Evolutionary conservation across 2,113 vertebrate species (phyloP), one percentile per base, ranked within the genome.

Genomic region (Romanogobio albipinnatus): DNA sequence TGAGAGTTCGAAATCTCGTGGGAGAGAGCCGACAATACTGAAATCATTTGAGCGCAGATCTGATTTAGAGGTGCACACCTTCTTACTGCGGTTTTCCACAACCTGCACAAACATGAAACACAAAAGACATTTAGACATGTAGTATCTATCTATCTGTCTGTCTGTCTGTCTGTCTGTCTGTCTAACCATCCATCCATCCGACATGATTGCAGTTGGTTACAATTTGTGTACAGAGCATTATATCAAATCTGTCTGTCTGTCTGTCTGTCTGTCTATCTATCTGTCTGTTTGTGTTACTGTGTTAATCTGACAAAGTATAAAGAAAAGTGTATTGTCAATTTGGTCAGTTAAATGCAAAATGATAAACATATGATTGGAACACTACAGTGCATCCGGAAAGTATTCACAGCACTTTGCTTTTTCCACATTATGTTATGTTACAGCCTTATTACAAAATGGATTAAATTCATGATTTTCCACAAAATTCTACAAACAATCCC

Each of bases 11-110:
- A 99, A 99, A 96, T 99, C 98, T 88, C 97, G 95, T 1, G 98
- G 98, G 90, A 99, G 96, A 29, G 98, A 99, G 84, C 98, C 98
- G 88, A 99, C 98, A 4, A 99, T 99, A 94, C 98, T 99, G 95
- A 99, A 99, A 93, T 99, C 98, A 76, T 98, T 98, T 87, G 97
- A 98, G 91, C 98, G 95, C 92, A 99, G 94, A 91, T 99, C 98
- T 24, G 98, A 99, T 91, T 99, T 99, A 1, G 98, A 99, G 43
- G 97, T 99, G 89, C 98, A 99, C 86, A 99, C 98, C 90, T 99
- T 99, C 94, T 99, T 99, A 91, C 97, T 99, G 90, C 98, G 96
- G 6, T 95, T 99, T 91, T 99, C 98, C 6, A 95, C 97, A 92
- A 98, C 98, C 98, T 99, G 92, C 53, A 79, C 61, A 64, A 53